Evolutionary conservation across 2,797 vertebrate species (phyloP), one percentile per base, ranked within the genome.

Genomic region (Linurgus olivaceus): DNA sequence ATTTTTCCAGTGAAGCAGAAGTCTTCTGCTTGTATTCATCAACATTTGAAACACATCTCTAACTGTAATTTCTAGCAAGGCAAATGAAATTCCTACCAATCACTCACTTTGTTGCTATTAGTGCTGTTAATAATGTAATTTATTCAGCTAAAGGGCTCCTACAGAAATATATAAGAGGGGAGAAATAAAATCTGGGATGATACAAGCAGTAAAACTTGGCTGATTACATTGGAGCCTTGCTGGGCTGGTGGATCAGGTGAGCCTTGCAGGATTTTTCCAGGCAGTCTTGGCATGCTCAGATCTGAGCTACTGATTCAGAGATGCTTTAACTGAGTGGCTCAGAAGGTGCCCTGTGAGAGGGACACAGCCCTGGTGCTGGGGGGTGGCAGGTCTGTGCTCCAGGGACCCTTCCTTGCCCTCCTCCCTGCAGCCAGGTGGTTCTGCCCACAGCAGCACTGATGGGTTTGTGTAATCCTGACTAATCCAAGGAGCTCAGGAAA

Each of bases 1-100:
- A 24, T 89, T 76, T 90, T 50, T 72, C 63, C 61, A 79, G n/a
- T 2, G 3, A 91, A 77, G 70, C 11, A 95, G 35, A 35, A 94
- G 40, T 24, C 38, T 24, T 86, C 52, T 85, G 35, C 45, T 91
- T 81, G 33, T 93, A 65, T 95, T 95, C 92, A 92, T 92, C 86
- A 85, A 54, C 84, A 80, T 61, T 88, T 87, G 78, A 91, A 85
- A 24, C 45, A 55, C 31, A 83, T 62, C n/a, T 80, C 45, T 54
- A 73, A 35, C 74, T 57, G 62, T 74, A 83, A 79, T 92, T 92
- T 93, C 42, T 44, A 79, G 61, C 48, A 24, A 26, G 75, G 26
- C 83, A 80, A 92, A 95, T 77, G 77, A 68, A 93, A 95, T 85
- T 61, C 67, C 83, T 83, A 94, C 88, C 84, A 95, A 78, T 88